phyloP scores from a whole-genome alignment of 2,113 vertebrate genomes.

The Camelus bactrianus region DNA sequence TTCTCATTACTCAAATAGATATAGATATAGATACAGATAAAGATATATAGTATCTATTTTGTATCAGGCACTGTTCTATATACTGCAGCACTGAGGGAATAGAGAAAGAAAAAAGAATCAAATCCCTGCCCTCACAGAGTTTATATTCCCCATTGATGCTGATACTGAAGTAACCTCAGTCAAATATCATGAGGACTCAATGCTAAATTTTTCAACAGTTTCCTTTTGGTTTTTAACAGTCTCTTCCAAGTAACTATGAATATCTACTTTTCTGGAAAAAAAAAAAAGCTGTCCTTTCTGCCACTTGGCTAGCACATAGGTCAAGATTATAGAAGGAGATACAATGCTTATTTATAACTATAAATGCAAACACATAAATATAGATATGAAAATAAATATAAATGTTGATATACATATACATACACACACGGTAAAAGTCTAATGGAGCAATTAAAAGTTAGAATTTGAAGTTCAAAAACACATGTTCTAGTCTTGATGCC shows the following conservation, averaged over 20 bases:
- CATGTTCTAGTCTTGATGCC: not conserved
- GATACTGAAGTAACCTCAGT: not conserved
- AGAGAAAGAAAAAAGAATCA: not conserved
- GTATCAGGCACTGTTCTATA: not conserved
- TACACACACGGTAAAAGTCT: not conserved
- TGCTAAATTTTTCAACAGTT: not conserved
- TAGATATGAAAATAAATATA: not conserved
- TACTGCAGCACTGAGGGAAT: not conserved
- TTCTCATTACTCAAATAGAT: slow-evolving; percentile 25
- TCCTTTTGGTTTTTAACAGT: not conserved
- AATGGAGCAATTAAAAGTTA: not conserved
- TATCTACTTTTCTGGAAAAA: not conserved
- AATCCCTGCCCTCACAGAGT: not conserved
- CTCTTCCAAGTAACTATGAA: not conserved
- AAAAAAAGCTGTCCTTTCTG: not conserved
- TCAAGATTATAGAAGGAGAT: not conserved
- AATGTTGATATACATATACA: not conserved
- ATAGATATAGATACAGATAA: not conserved
- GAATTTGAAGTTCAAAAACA: slow-evolving; percentile 20
- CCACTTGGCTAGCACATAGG: not conserved
- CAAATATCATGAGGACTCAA: not conserved
- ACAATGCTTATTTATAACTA: not conserved
- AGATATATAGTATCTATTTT: not conserved
- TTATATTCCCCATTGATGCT: not conserved
- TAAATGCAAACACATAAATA: not conserved